Evolutionary conservation across 2,888 invertebrate species (phyloP).

Genomic region (Athalia circularis): DNA sequence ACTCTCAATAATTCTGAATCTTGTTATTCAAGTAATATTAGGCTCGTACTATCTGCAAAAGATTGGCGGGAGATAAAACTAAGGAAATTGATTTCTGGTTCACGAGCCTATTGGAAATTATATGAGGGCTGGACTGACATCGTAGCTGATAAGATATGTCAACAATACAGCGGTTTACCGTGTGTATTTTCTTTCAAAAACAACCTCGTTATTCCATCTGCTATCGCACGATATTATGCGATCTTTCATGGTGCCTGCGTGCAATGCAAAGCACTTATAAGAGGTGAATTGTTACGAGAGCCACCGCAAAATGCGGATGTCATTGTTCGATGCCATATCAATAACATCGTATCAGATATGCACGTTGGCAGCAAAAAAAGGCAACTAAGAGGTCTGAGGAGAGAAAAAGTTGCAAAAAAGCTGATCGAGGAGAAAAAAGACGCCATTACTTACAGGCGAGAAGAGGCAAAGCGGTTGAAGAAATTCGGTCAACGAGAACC

Average conservation of each 20-base stretch:
- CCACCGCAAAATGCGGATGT: constrained; percentile 48
- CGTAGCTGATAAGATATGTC: constrained; percentile 49
- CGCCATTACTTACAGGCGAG: constrained; percentile 48
- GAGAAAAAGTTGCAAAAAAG: constrained; percentile 46
- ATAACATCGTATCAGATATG: constrained; percentile 44
- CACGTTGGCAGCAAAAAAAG: constrained; percentile 46
- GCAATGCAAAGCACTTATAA: constrained; percentile 50
- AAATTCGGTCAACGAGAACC: constrained; percentile 48
- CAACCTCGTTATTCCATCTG: constrained; percentile 46
- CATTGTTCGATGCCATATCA: constrained; percentile 44
- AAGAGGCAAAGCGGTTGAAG: constrained; percentile 46
- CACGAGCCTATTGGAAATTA: constrained; percentile 49
- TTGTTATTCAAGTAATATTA: background rate
- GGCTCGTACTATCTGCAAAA: background rate
- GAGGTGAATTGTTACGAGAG: constrained; percentile 36
- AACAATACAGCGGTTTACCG: constrained; percentile 45
- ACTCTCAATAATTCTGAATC: background rate
- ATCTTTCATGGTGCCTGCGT: constrained; percentile 49
- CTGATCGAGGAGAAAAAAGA: constrained; percentile 49
- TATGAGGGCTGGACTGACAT: constrained; percentile 48
- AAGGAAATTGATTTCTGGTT: constrained; percentile 45
- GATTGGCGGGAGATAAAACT: constrained; percentile 24
- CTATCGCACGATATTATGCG: constrained; percentile 47
- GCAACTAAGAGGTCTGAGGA: constrained; percentile 47
- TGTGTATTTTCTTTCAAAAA: constrained; percentile 52